A percentile compares a stretch with the other conserved stretches of the same genome.
phyloP scores from a whole-genome alignment of 2,888 invertebrate species.

The Phaonia tiefii region DNA sequence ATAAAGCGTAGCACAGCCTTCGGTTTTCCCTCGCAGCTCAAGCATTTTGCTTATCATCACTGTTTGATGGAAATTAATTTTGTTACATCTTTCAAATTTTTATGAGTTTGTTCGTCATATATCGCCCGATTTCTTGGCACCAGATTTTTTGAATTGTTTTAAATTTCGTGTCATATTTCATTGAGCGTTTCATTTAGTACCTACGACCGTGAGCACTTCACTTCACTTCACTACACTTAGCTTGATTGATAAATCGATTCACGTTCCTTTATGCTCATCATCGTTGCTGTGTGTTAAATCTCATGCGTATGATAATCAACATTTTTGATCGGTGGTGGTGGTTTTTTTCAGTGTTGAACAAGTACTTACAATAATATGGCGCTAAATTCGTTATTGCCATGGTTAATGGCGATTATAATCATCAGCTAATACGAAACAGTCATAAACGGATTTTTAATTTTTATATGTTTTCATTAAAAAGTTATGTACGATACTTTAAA shows the following conservation, averaged over 20 bases:
- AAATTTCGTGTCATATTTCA: not conserved
- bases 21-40: not conserved
- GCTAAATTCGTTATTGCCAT: constrained; percentile 62
- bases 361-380: constrained; percentile 65
- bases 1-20: not conserved
- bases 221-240: no score
- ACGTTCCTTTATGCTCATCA: constrained; percentile 70
- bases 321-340: not conserved
- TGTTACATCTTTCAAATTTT: constrained; percentile 41
- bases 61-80: constrained; percentile 72
- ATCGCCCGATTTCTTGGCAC: constrained; percentile 18
- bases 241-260: constrained; percentile 71
- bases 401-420: constrained; percentile 50
- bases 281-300: constrained; percentile 70
- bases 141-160: constrained; percentile 57
- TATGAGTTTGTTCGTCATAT: constrained; percentile 68
- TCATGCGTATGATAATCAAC: constrained; percentile 50
- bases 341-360: constrained; percentile 53
- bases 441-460: constrained; percentile 10
- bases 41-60: constrained; percentile 30
- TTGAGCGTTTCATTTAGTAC: no score
- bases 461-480: constrained; percentile 25
- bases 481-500: no score
- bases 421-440: not conserved
- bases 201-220: no score